A percentile compares a stretch with the other conserved stretches of the same genome.
Conservation (phyloP, 2,113 vertebrate genomes). For the Stegostoma tigrinum region DNA sequence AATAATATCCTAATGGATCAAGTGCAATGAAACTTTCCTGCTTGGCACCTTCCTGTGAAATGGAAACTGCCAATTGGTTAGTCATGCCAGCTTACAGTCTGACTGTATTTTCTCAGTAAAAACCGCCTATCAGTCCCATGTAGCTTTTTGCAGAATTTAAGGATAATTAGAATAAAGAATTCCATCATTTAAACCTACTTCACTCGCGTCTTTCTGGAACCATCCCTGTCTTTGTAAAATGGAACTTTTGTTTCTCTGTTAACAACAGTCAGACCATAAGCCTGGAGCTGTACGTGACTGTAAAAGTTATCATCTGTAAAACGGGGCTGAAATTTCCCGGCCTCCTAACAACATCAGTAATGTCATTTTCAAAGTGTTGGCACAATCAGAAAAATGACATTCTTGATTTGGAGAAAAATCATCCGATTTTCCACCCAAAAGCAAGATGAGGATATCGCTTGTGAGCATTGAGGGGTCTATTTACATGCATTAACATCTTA, state of each 20-base stretch:
- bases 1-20: background rate
- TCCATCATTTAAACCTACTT: background rate
- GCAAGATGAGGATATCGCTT: too few species aligned
- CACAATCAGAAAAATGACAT: too few species aligned
- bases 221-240: background rate
- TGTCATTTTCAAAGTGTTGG: too few species aligned
- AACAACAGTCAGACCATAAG: background rate
- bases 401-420: too few species aligned
- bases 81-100: background rate
- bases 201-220: background rate
- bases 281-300: too few species aligned
- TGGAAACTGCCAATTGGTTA: slow-evolving; percentile 15
- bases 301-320: too few species aligned
- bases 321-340: too few species aligned
- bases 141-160: background rate
- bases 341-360: too few species aligned
- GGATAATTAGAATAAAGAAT: background rate
- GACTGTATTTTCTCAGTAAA: slow-evolving; percentile 11
- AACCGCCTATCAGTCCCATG: background rate
- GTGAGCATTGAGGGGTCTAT: too few species aligned
- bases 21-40: slow-evolving; percentile 22
- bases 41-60: background rate
- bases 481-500: too few species aligned
- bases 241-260: background rate
- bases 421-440: too few species aligned